Conservation (phyloP, 1,140 invertebrate species). For the Drosophila teissieri region DNA sequence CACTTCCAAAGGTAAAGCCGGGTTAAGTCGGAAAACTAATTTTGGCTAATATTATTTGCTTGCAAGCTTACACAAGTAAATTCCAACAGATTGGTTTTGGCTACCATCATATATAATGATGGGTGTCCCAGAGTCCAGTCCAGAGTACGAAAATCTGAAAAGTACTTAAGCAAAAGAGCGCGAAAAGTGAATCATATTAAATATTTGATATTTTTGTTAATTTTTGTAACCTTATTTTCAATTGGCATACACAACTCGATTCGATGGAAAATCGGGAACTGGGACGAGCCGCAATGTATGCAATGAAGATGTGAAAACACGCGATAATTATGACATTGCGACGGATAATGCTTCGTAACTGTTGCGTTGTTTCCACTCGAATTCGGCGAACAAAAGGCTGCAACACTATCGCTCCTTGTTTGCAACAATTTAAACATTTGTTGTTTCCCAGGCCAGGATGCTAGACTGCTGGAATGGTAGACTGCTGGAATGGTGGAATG, state of each 20-base stretch:
- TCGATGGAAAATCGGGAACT: background rate
- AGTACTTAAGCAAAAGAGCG: background rate
- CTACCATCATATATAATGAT: background rate
- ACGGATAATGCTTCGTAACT: conserved; percentile 24
- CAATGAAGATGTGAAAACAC: conserved; percentile 7
- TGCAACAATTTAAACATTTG: conserved; percentile 65
- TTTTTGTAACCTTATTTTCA: background rate
- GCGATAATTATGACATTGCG: conserved; percentile 36
- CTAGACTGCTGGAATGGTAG: background rate
- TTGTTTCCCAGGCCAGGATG: conserved; percentile 62
- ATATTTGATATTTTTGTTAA: too few species aligned
- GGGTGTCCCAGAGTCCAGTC: background rate
- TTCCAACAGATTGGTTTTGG: background rate
- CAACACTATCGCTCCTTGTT: conserved; percentile 65
- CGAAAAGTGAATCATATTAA: too few species aligned
- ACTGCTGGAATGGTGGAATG: conserved; percentile 3
- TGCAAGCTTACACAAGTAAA: background rate
- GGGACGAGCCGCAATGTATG: conserved; percentile 2
- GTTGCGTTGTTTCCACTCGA: conserved; percentile 27
- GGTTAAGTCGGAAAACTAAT: conserved; percentile 12
- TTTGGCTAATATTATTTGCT: conserved; percentile 1
- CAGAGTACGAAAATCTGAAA: background rate
- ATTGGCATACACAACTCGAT: background rate
- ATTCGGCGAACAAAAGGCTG: conserved; percentile 35
- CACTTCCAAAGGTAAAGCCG: background rate